Evolutionary conservation across 2,113 vertebrate genomes (phyloP).

Genomic region (Paradisaea rubra): DNA sequence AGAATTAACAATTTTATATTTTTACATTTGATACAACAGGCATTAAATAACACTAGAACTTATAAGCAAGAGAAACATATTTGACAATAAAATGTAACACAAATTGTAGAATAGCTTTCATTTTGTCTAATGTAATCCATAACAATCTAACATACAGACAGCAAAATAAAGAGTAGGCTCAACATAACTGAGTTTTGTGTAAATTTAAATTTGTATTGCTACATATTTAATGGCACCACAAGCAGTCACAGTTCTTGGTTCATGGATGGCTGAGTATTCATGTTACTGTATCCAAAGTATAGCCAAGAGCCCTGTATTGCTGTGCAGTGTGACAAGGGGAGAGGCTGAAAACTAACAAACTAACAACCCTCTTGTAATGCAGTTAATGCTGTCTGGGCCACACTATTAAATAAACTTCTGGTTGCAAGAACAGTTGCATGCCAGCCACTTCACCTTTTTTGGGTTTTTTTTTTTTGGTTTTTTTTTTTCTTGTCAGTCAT

Average conservation of each 20-base stretch:
- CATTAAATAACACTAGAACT: not conserved
- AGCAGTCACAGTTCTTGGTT: not conserved
- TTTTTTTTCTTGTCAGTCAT: not conserved
- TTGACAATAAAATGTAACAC: not conserved
- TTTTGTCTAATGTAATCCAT: not conserved
- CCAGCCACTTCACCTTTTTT: not conserved
- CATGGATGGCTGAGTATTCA: not conserved
- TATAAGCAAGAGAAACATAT: not conserved
- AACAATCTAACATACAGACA: not conserved
- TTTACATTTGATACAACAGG: not conserved
- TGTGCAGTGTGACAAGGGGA: not conserved
- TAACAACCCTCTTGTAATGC: not conserved
- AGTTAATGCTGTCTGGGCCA: not conserved
- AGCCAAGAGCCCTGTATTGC: not conserved
- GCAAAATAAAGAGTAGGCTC: not conserved
- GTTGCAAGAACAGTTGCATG: not conserved
- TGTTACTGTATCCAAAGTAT: not conserved
- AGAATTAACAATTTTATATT: not conserved
- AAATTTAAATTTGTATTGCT: not conserved
- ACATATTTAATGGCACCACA: not conserved
- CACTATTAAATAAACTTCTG: not conserved
- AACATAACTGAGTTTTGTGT: not conserved
- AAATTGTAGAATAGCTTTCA: not conserved
- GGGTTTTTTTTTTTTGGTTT: too few relatives aligned
- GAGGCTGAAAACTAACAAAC: not conserved